Base-by-base conservation (phyloP, 2,888 invertebrate species). In the Torymus auratus region DNA sequence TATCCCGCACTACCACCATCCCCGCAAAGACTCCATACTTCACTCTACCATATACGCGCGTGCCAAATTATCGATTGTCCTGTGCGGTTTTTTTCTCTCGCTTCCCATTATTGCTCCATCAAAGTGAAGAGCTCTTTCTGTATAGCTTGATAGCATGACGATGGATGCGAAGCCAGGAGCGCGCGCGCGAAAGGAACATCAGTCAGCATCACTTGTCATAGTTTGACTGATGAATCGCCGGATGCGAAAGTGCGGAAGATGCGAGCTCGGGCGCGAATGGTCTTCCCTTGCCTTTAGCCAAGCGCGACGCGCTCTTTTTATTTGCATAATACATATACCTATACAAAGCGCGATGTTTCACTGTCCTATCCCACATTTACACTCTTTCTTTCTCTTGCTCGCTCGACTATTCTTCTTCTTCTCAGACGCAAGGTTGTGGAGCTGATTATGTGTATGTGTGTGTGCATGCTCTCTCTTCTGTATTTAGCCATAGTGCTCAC, bases 141-240 rank as follows among this genome's bases (percentile, higher is more conserved):
- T 50, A 60, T 10, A 7, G 13, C 4, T 12, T n/a, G 28, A 14
- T 13, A 28, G 52, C 61, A 20, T 53, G 69, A 65, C 17, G 71
- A 80, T 80, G 76, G 72, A 67, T 76, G 76, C 72, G 75, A 17
- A 23, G 72, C 41, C 70, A 64, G 28, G 7, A 28, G 64, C 14
- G 61, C 55, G 50, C 15, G 56, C 62, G 15, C 41, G 79, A 82
- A 76, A 71, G 68, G 58, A 76, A 78, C 79, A 82, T 82, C 82
- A 76, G 76, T 79, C 82, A 79, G 82, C 68, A 82, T 82, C 78
- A 82, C 67, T 82, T 82, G 82, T 79, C 82, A 82, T 78, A 78
- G 50, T 28, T 72, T 72, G 75, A 82, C 65, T 79, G 82, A 82
- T 82, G 75, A 82, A 82, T 78, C 68, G 64, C 60, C 67, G 62